A percentile compares a stretch with the other conserved stretches of the same genome.
Conservation (phyloP, 2,113 vertebrate genomes). For the human region GRCh38 chr6:142913001-142913500, state of each 20-base stretch:
- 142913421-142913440: not conserved
- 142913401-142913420: not conserved
- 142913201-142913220: not conserved
- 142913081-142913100: constrained; percentile 54
- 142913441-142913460: not conserved
- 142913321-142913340: constrained; percentile 1
- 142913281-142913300: not conserved
- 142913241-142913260: not conserved
- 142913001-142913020: not conserved
- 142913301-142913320: not conserved
- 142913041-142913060: not conserved
- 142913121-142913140: not conserved
- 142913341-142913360: not conserved
- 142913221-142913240: not conserved
- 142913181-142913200: not conserved
- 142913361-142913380: not conserved
- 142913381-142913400: not conserved
- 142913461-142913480: rapidly evolving
- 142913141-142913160: not conserved
- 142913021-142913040: too few relatives aligned
- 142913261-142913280: not conserved
- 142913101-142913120: not conserved
- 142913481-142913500: not conserved
- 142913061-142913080: constrained; percentile 55
- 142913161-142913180: not conserved